Percentiles rank a stretch among this genome's conserved stretches.
phyloP scores from a whole-genome alignment of 2,797 vertebrate species.

The Phylloscopus collybita region DNA sequence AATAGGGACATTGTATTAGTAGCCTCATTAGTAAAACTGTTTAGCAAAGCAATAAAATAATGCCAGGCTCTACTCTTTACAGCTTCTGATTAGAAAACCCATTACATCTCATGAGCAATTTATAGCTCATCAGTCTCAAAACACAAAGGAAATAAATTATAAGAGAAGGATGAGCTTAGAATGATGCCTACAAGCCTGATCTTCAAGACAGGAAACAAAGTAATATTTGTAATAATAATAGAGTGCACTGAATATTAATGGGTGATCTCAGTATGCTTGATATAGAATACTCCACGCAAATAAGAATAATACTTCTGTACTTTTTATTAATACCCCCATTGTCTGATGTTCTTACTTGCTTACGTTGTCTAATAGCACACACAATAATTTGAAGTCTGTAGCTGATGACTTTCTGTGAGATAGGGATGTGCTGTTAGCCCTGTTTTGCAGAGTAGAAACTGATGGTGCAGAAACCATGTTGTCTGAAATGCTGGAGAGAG shows the following conservation, averaged over 20 bases:
- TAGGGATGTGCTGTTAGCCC: neutral
- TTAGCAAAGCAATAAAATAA: conserved; percentile 31
- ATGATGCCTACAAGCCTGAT: neutral
- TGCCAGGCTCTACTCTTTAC: neutral
- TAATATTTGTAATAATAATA: neutral
- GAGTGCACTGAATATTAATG: neutral
- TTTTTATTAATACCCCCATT: neutral
- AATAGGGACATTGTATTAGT: neutral
- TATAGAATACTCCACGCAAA: neutral
- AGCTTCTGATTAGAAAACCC: conserved; percentile 1
- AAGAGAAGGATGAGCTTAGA: neutral
- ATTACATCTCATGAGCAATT: conserved; percentile 1
- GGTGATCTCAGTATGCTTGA: neutral
- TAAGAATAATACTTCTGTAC: neutral
- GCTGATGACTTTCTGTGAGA: neutral
- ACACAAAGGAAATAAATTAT: conserved; percentile 24
- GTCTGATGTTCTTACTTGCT: neutral
- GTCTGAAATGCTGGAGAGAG: neutral
- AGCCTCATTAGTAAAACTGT: conserved; percentile 15
- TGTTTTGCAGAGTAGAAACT: neutral
- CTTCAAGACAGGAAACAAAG: conserved; percentile 2
- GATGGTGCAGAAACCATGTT: neutral
- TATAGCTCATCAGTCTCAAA: conserved; percentile 12
- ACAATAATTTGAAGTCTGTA: neutral
- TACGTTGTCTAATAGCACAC: neutral